Evolutionary conservation across 1,140 invertebrate genomes (phyloP), one percentile per base, ranked within the genome.

Genomic region (Trypoxylus dichotomus): DNA sequence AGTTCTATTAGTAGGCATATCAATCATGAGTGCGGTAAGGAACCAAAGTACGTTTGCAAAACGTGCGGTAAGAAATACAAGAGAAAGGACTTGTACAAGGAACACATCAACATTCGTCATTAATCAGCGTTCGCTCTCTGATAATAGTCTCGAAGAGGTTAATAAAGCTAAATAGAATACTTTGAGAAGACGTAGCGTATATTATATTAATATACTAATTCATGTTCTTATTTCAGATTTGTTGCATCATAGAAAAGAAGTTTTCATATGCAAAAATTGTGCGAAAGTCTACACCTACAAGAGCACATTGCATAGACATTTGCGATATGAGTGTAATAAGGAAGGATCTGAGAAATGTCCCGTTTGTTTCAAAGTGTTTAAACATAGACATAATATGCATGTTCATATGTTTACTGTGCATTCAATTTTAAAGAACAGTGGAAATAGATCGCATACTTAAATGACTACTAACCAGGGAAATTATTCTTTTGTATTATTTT

Each of bases 251-350:
- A 6, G 24, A 68, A 29, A 24, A 24, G 21, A 76, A 76, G 19
- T 27, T 32, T 76, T 82, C 76, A 63, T 79, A 7, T 90, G 90
- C 77, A 76, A 80, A 0, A 84, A 86, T 32, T 91, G 90, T 76
- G 85, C 85, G 15, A 86, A 88, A 27, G 83, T 81, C 13, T 88
- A 87, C 79, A 85, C 83, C 42, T 85, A 85, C 68, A 83, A 83
- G n/a, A 85, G 85, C 77, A 85, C 85, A 27, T 74, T 89, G 41
- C 83, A 81, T 21, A 82, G 87, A 68, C 88, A 89, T 73, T 79
- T 88, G 8, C 88, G 86, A 0, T 89, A 88, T 76, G 88, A 89
- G 80, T 89, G 88, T 77, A 86, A 87, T 37, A 89, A 89, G n/a
- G 85, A 86, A 71, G 87, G 87, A 3, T 87, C 87, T 78, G 87